Conservation (phyloP, 2,797 vertebrate species). For the Hybognathus amarus region DNA sequence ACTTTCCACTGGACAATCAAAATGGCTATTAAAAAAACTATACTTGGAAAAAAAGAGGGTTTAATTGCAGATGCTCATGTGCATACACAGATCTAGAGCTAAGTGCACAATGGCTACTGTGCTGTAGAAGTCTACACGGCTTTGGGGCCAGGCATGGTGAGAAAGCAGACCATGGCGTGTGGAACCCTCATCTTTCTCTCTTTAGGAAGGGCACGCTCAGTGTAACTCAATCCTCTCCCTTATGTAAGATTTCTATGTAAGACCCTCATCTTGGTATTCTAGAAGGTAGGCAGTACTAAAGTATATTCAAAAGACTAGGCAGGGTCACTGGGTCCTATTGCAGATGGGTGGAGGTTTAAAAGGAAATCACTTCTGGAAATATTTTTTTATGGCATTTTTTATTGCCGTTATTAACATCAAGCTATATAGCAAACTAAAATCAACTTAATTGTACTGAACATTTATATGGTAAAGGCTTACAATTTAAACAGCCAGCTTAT, state of each 20-base stretch:
- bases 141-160: conserved; percentile 5
- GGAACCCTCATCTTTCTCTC: conserved; percentile 20
- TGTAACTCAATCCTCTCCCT: conserved; percentile 72
- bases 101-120: not conserved
- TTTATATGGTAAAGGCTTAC: not conserved
- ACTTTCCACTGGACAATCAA: conserved; percentile 2
- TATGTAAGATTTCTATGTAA: conserved; percentile 42
- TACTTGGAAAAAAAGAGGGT: not conserved
- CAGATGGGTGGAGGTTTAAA: conserved; percentile 35
- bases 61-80: not conserved
- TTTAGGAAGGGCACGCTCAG: conserved; percentile 59
- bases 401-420: not conserved
- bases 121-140: conserved; percentile 1
- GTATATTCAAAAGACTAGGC: conserved; percentile 37
- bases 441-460: not conserved
- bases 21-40: not conserved
- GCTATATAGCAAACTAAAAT: not conserved
- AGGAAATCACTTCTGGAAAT: conserved; percentile 33
- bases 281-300: not conserved
- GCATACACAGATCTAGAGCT: not conserved
- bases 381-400: too few relatives aligned
- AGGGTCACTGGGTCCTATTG: conserved; percentile 23
- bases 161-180: conserved; percentile 32
- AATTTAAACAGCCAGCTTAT: not conserved
- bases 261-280: conserved; percentile 24